phyloP scores from a whole-genome alignment of 2,888 invertebrate genomes.

The Baronia brevicornis region DNA sequence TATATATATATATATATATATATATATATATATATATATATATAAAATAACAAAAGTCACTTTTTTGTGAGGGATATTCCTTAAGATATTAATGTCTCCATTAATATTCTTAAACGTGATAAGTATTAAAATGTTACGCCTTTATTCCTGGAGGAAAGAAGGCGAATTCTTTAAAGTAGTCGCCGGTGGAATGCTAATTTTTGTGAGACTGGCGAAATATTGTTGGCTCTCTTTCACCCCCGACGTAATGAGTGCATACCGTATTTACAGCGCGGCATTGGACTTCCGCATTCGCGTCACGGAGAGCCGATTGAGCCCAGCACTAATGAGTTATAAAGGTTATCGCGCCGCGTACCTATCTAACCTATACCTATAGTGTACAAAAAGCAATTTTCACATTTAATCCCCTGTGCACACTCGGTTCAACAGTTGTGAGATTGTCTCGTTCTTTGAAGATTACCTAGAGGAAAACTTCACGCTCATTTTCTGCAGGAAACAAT shows the following conservation, averaged over 20 bases:
- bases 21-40: no score
- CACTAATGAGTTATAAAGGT: constrained; percentile 18
- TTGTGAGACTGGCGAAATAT: constrained; percentile 10
- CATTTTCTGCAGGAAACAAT: no score
- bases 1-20: no score
- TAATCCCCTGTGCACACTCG: no score
- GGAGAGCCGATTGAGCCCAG: constrained; percentile 14
- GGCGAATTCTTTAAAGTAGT: constrained; percentile 11
- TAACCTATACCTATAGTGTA: constrained; percentile 5
- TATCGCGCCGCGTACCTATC: constrained; percentile 4
- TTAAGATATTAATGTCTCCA: constrained; percentile 14
- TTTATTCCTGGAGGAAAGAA: constrained; percentile 15
- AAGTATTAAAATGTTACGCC: constrained; percentile 16
- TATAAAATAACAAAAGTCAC: no score
- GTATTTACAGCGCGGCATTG: constrained; percentile 11
- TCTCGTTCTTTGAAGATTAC: no score
- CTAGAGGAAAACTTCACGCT: no score
- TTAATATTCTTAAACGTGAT: constrained; percentile 16
- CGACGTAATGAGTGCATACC: constrained; percentile 11
- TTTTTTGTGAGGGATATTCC: no score
- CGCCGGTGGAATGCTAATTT: constrained; percentile 14
- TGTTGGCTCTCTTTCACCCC: constrained; percentile 8
- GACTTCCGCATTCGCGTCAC: constrained; percentile 12
- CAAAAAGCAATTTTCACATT: neutral
- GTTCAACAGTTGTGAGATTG: no score